Evolutionary conservation across 2,888 invertebrate species (phyloP), one percentile per base, ranked within the genome.

Genomic region (Acanthoscelides obtectus): DNA sequence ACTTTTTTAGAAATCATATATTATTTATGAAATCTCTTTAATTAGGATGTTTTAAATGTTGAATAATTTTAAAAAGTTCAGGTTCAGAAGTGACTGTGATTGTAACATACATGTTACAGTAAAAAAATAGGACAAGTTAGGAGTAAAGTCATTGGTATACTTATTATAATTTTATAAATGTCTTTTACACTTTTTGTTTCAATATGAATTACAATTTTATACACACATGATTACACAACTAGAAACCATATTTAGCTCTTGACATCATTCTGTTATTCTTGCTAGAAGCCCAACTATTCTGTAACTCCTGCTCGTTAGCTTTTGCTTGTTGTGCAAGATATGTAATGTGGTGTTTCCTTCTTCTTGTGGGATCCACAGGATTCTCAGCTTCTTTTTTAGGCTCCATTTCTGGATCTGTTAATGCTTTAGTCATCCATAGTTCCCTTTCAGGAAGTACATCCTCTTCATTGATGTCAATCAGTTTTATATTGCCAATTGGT

Each of bases 201-300:
- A n/a, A n/a, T n/a, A n/a, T n/a, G n/a, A n/a, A n/a, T n/a, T n/a
- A n/a, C n/a, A n/a, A n/a, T n/a, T n/a, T n/a, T n/a, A n/a, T n/a
- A n/a, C n/a, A n/a, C n/a, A n/a, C n/a, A n/a, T n/a, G n/a, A n/a
- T n/a, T n/a, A n/a, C n/a, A n/a, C n/a, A 22, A 22, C 86, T 90
- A 97, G 87, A 98, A 98, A 67, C 98, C 97, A 88, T 98, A 98
- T 90, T 98, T 98, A 63, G 95, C 93, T 84, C 96, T 94, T n/a
- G 97, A 95, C 85, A 95, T 94, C 82, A 93, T 90, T 79, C 93
- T 91, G 2, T 93, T 93, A 87, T 93, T 90, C 80, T 93, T 90
- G 84, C 94, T 97, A 78, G 93, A 90, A 5, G 98, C 92, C 98
- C 98, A 98, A 86, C 95, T 94, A 82, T 96, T 97, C 84, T 97